Base-by-base conservation (phyloP, 2,113 vertebrate genomes). In the Pseudolaguvia tuberculata region DNA sequence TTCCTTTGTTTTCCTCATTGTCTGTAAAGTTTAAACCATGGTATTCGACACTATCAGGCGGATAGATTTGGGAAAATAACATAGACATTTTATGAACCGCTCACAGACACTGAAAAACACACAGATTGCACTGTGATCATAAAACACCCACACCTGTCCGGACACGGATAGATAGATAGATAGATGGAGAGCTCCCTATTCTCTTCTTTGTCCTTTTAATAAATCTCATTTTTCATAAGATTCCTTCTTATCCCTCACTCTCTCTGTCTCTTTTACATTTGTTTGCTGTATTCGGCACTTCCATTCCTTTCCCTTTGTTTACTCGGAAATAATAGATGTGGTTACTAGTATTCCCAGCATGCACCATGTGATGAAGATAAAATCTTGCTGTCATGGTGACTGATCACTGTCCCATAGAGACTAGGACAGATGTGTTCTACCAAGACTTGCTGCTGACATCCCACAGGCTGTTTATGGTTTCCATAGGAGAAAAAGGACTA, bases 361-460 rank as follows among this genome's bases (percentile, higher is more conserved):
- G 35, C 77, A 81, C 73, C 82, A 82, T 78, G 78, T 85, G 82
- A 75, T 79, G 80, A 74, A 78, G 86, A 87, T 83, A 81, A 86
- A 84, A 73, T 27, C 74, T 55, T 48, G 48, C 51, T 76, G 63
- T 79, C 63, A 55, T 45, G 72, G 39, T 53, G 35, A 55, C 66
- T 57, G 66, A 59, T 75, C 21, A 0, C 20, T 47, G 57, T 70
- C 57, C n/a, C 15, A 5, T n/a, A 14, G 23, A 78, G 25, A 47
- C 12, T 5, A 31, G 31, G 47, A 29, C 15, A 67, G 48, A 61
- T 73, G 42, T n/a, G 70, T 35, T n/a, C 58, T 39, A 72, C 48
- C 39, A 45, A 72, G 70, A 72, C 55, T 35, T n/a, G 71, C 45
- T n/a, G 57, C 45, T n/a, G 57, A 50, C 20, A 58, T 31, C 55